phyloP scores from a whole-genome alignment of 2,888 invertebrate genomes.

The Acholoe squamosa region DNA sequence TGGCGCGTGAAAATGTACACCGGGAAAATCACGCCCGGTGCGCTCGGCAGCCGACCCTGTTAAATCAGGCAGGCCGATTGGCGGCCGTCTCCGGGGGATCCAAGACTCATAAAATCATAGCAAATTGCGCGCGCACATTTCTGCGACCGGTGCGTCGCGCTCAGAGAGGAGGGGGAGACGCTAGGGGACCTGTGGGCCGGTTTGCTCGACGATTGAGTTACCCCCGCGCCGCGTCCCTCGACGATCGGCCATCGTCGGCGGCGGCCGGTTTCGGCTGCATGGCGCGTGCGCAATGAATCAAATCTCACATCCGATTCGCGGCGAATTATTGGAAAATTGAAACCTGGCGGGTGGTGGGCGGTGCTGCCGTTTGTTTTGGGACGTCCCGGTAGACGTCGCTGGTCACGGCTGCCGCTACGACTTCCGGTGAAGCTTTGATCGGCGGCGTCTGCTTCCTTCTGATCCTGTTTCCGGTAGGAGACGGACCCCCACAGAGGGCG shows the following conservation, averaged over 20 bases:
- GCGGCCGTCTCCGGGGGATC: conserved; percentile 5
- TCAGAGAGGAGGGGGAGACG: not conserved
- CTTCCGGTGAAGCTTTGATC: conserved; percentile 42
- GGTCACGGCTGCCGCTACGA: not conserved
- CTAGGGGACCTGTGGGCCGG: not conserved
- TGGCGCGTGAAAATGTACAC: conserved; percentile 57
- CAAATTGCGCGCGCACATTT: conserved; percentile 58
- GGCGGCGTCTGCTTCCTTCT: conserved; percentile 36
- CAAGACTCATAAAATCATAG: conserved; percentile 55
- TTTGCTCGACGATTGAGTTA: conserved; percentile 61
- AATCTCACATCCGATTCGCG: conserved; percentile 57
- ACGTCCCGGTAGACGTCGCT: conserved; percentile 1
- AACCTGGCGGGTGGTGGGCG: not conserved
- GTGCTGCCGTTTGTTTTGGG: conserved; percentile 27
- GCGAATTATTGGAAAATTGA: conserved; percentile 61
- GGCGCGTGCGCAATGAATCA: conserved; percentile 59
- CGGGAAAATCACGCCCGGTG: conserved; percentile 40
- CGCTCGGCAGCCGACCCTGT: not conserved
- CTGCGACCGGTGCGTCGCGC: conserved; percentile 19
- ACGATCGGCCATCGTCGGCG: not conserved
- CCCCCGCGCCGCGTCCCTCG: conserved; percentile 35
- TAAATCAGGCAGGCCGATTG: conserved; percentile 51
- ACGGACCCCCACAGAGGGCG: not conserved
- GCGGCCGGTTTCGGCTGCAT: not conserved
- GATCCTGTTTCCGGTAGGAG: conserved; percentile 53